Evolutionary conservation across 2,888 invertebrate species (phyloP), one percentile per base, ranked within the genome.

Genomic region (Pasiphila rectangulata): DNA sequence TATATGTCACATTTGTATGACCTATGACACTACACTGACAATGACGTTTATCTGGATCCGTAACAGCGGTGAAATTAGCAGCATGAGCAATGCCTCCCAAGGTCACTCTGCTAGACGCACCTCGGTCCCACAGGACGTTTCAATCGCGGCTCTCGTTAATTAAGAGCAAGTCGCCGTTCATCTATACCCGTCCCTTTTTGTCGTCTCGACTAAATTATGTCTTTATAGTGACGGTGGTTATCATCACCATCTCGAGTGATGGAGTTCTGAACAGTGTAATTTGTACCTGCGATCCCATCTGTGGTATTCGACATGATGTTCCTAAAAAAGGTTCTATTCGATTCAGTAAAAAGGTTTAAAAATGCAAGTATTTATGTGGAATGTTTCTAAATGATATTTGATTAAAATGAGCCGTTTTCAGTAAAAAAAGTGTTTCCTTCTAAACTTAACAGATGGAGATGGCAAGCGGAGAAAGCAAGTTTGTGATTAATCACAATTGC

Each of bases 201-300:
- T 79, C 72, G 61, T 66, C 69, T 72, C 81, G 82, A 80, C 85
- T 84, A 85, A 86, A 86, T 87, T 83, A 86, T 86, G 87, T 87
- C 85, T 86, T 83, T 79, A 86, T 86, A 80, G 74, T 77, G 83
- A 79, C 77, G 72, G 67, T 71, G 74, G 64, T 75, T 86, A 86
- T 87, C 85, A 39, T 39, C 63, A 72, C 77, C 75, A 86, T 86
- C 86, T 78, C 60, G 69, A 71, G 71, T 79, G 84, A 83, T 82
- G 73, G 83, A 83, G 69, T 54, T 71, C 67, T 68, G 64, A 66
- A 69, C 64, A 65, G 68, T 72, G 76, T 83, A 82, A 86, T 86
- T 86, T 87, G 85, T 87, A 85, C 84, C 83, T 82, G 86, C 66
- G 69, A 73, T 70, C 67, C 67, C 67, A 77, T 77, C 69, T 56